Conservation (phyloP, 2,113 vertebrate species). For the Cricetomys ansorgei region DNA sequence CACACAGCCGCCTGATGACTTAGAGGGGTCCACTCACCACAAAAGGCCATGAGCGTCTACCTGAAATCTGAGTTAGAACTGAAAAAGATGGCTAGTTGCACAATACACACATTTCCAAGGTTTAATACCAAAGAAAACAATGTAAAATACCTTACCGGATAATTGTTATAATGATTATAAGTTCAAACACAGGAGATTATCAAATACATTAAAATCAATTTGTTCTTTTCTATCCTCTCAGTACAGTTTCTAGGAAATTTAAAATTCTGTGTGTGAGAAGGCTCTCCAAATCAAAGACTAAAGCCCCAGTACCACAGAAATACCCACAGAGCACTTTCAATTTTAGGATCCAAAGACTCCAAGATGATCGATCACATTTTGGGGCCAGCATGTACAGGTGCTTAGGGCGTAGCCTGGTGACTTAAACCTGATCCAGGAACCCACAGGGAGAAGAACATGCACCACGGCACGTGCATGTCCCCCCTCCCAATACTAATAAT, state of each 20-base stretch:
- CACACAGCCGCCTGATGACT: neutral
- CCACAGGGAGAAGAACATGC: neutral
- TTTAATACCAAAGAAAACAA: neutral
- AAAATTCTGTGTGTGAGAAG: neutral
- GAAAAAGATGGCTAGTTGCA: neutral
- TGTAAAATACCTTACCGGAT: neutral
- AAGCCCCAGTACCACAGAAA: neutral
- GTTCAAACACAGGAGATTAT: neutral
- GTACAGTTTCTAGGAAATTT: neutral
- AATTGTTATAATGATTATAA: neutral
- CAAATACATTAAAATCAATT: neutral
- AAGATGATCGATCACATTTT: neutral
- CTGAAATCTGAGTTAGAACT: neutral
- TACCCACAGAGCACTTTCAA: neutral
- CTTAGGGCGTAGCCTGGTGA: neutral
- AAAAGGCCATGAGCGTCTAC: neutral
- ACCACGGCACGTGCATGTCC: neutral
- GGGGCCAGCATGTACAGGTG: neutral
- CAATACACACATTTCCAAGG: neutral
- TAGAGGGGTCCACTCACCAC: neutral
- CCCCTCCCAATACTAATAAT: no score
- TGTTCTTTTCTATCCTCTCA: neutral
- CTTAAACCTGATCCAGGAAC: neutral
- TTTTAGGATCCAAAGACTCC: neutral
- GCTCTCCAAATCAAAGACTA: neutral